Base-by-base conservation (phyloP, 1,140 invertebrate genomes). In the Drosophila serrata region DNA sequence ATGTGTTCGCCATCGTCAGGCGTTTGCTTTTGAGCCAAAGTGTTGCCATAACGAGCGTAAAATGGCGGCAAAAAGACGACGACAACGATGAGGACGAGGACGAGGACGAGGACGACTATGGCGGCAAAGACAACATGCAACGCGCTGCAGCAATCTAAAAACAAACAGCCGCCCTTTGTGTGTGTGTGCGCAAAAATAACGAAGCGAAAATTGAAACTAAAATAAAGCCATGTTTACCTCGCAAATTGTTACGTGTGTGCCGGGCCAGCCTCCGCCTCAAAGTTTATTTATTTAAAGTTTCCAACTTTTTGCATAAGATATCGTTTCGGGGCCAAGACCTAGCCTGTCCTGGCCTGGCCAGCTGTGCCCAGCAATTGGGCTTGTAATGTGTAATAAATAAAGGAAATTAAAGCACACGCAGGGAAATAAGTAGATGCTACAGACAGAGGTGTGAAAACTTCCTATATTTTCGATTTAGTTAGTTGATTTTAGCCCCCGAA, bases 181-280 rank as follows among this genome's bases (percentile, higher is more conserved):
- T 60, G 48, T 70, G 35, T 64, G 53, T 72, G 62, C 45, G 61
- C 58, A 81, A 90, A 90, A 90, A 90, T 90, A 90, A 90, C 85
- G 85, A 90, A 90, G 85, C 82, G 75, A 90, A 90, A 90, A 90
- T 90, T 90, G 81, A 90, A 90, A 90, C 85, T 90, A 90, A 90
- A 90, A 90, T 85, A 90, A 90, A 90, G 85, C 85, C 86, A 90
- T 90, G 82, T 90, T 90, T 90, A 79, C 85, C 59, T 73, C 65
- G 78, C 85, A 90, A 90, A 90, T 90, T 90, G 85, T 85, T 81
- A 85, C 74, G 78, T 81, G 81, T 55, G 58, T 48, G 68, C 40
- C 43, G 57, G 40, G 49, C 45, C 42, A 65, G 76, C 51, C 57
- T 48, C 51, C 46, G 46, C 64, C 79, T 59, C 84, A 77, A 78